Evolutionary conservation across 2,888 invertebrate species (phyloP), one percentile per base, ranked within the genome.

Genomic region (Luperina testacea): DNA sequence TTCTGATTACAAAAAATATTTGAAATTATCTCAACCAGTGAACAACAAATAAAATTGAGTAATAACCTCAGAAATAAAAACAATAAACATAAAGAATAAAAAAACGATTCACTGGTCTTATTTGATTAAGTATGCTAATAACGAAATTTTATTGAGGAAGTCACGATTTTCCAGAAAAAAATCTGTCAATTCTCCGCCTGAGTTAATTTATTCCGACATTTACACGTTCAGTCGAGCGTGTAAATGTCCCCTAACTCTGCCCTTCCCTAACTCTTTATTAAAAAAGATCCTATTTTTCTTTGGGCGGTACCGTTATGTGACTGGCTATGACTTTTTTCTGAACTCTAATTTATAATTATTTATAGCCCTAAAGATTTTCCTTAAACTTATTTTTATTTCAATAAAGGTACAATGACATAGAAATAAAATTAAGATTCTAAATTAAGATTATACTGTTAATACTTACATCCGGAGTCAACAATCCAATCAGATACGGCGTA

Each of bases 381-480:
- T 45, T n/a, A 1, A 48, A 20, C 20, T 17, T 67, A 15, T 42
- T 45, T 17, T 20, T 42, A 20, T n/a, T n/a, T 13, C 9, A 1
- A 5, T 38, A n/a, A 51, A 69, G 20, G 3, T n/a, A n/a, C n/a
- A 42, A n/a, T 72, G 6, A 6, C 1, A 11, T 42, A 9, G 3
- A 20, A 13, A 48, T 13, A 73, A 24, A 3, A 45, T 61, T 38
- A 27, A 27, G 13, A 71, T 27, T 57, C 2, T 17, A 17, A 42
- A 32, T 11, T 38, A 4, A 45, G n/a, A n/a, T 2, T 6, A 67
- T 83, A 96, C 97, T 51, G 15, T n/a, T 7, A 7, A 68, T 84
- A 96, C 97, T 97, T 92, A 97, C 97, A 93, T 97, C 96, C 78
- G 97, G 97, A 6, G 97, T 97, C 83, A 98, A 92, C 73, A 97